phyloP scores from a whole-genome alignment of 1,140 invertebrate genomes.

The Macrobrachium nipponense region DNA sequence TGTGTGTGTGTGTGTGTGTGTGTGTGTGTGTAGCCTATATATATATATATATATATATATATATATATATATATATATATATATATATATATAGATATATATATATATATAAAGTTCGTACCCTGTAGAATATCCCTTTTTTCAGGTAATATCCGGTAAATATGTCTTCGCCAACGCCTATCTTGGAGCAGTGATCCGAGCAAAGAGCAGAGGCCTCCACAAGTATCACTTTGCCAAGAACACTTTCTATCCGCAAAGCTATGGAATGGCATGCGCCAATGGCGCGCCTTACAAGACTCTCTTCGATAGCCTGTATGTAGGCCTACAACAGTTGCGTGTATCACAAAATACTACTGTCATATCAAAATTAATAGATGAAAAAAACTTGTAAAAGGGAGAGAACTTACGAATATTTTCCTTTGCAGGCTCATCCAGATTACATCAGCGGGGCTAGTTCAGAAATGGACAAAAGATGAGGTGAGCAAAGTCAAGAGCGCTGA shows the following conservation, averaged over 20 bases:
- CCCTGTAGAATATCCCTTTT: background rate
- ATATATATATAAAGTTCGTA: background rate
- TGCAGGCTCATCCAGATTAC: slow-evolving; percentile 11
- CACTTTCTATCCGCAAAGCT: slow-evolving; percentile 29
- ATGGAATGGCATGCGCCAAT: background rate
- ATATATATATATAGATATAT: background rate
- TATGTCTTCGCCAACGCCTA: slow-evolving; percentile 26
- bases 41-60: too few species aligned
- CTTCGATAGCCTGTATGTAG: background rate
- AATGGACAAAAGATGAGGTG: slow-evolving; percentile 37
- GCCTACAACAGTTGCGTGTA: background rate
- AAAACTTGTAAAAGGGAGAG: background rate
- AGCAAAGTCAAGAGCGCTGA: background rate
- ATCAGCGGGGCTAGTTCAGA: slow-evolving; percentile 13
- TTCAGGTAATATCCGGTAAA: slow-evolving; percentile 12
- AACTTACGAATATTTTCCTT: background rate
- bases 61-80: background rate
- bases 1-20: too few species aligned
- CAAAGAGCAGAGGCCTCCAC: slow-evolving; percentile 13
- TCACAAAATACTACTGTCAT: background rate
- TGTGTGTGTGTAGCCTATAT: too few species aligned
- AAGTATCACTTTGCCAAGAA: slow-evolving; percentile 29
- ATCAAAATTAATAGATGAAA: background rate
- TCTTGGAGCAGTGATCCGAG: slow-evolving; percentile 27
- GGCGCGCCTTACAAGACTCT: slow-evolving; percentile 15